A percentile compares a stretch with the other conserved stretches of the same genome.
phyloP scores from a whole-genome alignment of 2,113 vertebrate species.

The Excalfactoria chinensis region DNA sequence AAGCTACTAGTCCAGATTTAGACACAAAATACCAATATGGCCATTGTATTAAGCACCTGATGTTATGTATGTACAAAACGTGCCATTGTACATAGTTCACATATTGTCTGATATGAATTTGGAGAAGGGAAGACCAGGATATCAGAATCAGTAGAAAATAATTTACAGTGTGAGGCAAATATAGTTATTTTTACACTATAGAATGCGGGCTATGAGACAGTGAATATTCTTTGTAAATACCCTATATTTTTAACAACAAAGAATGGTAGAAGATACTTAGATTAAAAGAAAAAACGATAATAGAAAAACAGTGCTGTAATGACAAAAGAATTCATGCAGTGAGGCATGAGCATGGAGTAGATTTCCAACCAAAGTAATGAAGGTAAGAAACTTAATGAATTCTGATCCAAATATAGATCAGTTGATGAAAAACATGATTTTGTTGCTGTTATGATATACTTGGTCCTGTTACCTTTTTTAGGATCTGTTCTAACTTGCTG shows the following conservation, averaged over 20 bases:
- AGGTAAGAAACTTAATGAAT: fast-evolving
- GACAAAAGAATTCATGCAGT: neutral
- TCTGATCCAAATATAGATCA: neutral
- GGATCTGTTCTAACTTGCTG: neutral
- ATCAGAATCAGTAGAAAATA: neutral
- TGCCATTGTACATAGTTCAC: neutral
- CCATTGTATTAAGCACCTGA: neutral
- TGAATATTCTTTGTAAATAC: neutral
- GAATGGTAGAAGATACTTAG: neutral
- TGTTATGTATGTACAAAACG: neutral
- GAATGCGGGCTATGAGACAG: neutral
- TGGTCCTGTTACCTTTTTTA: neutral
- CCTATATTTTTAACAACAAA: neutral
- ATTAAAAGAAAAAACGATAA: neutral
- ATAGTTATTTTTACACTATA: neutral
- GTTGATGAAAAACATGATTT: neutral
- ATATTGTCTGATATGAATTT: neutral
- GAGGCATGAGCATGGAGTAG: neutral
- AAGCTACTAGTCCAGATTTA: neutral
- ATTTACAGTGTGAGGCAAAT: neutral
- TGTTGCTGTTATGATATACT: neutral
- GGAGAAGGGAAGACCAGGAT: neutral
- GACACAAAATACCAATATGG: neutral
- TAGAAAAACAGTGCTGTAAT: neutral
- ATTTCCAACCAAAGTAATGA: neutral